A percentile compares a stretch with the other conserved stretches of the same genome.
These are phyloP conservation scores for Bombyx mandarina DNA, from an alignment of 1,140 invertebrate genomes.

Conservation along the genomic window DNA sequence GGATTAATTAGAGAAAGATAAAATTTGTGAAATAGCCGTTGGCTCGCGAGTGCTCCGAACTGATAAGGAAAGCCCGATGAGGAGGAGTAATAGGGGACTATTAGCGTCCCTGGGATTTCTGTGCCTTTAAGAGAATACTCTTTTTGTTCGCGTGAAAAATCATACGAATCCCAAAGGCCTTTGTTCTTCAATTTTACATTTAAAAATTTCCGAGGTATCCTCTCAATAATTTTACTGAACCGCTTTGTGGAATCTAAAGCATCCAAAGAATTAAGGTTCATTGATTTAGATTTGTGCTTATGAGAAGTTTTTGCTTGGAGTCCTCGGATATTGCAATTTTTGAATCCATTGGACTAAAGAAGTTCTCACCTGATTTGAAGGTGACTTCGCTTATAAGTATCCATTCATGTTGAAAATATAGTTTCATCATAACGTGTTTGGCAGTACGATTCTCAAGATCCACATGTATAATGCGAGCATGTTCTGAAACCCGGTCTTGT, in stretches of 20 bases:
- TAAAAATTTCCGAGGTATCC: too few relatives aligned
- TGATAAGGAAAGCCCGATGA: conserved; percentile 48
- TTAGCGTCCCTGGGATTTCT: conserved; percentile 30
- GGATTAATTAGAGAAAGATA: conserved; percentile 63
- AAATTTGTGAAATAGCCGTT: conserved; percentile 56
- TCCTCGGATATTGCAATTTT: too few relatives aligned
- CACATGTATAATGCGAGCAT: conserved; percentile 79
- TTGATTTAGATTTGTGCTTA: too few relatives aligned
- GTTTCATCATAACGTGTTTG: conserved; percentile 81
- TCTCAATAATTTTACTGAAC: too few relatives aligned
- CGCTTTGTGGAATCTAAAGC: too few relatives aligned
- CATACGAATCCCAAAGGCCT: neutral
- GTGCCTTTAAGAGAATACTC: conserved; percentile 16
- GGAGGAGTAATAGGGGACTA: conserved; percentile 46
- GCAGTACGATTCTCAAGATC: conserved; percentile 82
- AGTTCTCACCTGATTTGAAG: conserved; percentile 79
- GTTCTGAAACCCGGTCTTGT: conserved; percentile 76
- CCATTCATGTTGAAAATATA: conserved; percentile 88
- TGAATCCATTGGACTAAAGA: too few relatives aligned
- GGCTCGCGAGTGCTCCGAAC: conserved; percentile 44
- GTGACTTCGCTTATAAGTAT: conserved; percentile 90
- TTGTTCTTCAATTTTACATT: too few relatives aligned
- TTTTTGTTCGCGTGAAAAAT: conserved; percentile 37
- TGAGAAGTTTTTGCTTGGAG: too few relatives aligned
- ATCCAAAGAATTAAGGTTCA: too few relatives aligned